phyloP scores from a whole-genome alignment of 2,797 vertebrate species.

The Varecia variegata region DNA sequence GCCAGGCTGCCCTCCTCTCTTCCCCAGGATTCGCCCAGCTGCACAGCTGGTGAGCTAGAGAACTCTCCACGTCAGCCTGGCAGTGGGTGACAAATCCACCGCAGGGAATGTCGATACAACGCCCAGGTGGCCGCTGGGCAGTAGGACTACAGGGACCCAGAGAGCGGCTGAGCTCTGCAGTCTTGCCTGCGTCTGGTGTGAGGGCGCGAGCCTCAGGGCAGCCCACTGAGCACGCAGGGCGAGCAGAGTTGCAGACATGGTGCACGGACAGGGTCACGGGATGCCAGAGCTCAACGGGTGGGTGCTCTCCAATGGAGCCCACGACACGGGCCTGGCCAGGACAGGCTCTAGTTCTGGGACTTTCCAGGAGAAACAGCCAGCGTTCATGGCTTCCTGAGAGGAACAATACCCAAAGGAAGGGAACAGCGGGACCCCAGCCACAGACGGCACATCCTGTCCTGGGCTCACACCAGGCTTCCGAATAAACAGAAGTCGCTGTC shows the following conservation, averaged over 20 bases:
- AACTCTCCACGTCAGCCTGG: neutral
- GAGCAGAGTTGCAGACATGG: accelerated
- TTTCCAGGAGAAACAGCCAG: neutral
- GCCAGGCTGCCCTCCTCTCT: neutral
- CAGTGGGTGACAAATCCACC: accelerated
- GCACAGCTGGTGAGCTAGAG: neutral
- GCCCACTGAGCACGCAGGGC: accelerated
- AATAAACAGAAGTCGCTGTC: neutral
- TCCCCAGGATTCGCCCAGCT: neutral
- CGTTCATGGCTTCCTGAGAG: neutral
- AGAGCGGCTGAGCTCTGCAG: neutral
- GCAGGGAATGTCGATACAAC: neutral
- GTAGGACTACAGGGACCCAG: accelerated
- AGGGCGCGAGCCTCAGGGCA: neutral
- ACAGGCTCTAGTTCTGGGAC: neutral
- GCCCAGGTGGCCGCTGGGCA: too few relatives aligned
- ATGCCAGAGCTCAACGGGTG: neutral
- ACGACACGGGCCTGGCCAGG: neutral
- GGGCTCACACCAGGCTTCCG: neutral
- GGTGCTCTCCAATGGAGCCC: neutral
- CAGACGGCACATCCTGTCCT: neutral
- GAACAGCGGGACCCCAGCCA: neutral
- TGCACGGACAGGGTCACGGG: accelerated
- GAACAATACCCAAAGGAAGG: neutral
- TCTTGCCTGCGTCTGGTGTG: neutral